Base-by-base conservation (phyloP, 2,113 vertebrate genomes). In the Pterocles burchelli region DNA sequence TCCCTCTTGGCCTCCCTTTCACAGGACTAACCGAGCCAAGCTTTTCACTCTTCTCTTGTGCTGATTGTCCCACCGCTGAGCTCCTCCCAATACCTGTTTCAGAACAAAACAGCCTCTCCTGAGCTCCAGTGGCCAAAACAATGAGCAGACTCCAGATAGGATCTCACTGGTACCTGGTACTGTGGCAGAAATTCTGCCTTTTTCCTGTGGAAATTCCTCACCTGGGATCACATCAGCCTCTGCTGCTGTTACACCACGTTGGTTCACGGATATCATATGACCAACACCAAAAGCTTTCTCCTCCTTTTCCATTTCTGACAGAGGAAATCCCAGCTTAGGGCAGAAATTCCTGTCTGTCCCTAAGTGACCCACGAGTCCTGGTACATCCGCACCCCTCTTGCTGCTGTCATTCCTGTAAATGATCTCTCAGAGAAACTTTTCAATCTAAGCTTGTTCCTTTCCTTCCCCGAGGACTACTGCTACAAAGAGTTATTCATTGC, bases 181-280 rank as follows among this genome's bases (percentile, higher is more conserved):
- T 5, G 2, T 15, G 62, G 29, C 49, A 81, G 38, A 46, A 81
- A 57, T 54, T 9, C 17, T 26, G 65, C 62, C 20, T 48, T 70
- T 49, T 52, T 66, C 38, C 52, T 59, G n/a, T 33, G 31, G 78
- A 72, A 76, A 54, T 61, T 59, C 78, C 65, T 66, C 3, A 2
- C 72, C 25, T 0, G 2, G 38, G 25, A 54, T 67, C 34, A 21
- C 34, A 55, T 54, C 41, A 49, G 25, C 66, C 52, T 36, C 22
- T 3, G 1, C 17, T 1, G 1, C 46, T 25, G 38, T 25, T 48
- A 6, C 2, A 36, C 16, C 21, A 29, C 9, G 4, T 29, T 10
- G 11, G 5, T 65, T 72, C 43, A 36, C 15, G 25, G 28, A 17
- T 25, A 61, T 78, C 16, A 20, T 15, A 48, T 13, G 46, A 73